Evolutionary conservation across 2,113 vertebrate genomes (phyloP).

Genomic region (Carassius auratus): DNA sequence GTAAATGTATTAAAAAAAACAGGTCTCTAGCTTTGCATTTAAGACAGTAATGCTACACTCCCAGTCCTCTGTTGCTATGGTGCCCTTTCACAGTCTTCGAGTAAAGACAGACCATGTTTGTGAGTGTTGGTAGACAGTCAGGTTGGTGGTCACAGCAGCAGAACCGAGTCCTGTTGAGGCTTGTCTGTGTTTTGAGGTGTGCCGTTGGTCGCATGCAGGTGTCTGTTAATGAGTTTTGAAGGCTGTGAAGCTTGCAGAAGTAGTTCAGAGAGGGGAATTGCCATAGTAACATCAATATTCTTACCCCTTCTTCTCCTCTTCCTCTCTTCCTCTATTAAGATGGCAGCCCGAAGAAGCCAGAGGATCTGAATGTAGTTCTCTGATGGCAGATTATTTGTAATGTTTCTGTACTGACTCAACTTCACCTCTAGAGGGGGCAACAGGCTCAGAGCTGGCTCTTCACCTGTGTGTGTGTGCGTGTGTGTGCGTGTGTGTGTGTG

Average conservation of each 20-base stretch:
- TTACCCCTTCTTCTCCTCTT: constrained; percentile 58
- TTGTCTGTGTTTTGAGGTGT: constrained; percentile 49
- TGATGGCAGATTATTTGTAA: constrained; percentile 20
- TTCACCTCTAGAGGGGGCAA: constrained; percentile 28
- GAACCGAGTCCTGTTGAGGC: constrained; percentile 34
- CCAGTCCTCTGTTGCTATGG: constrained; percentile 11
- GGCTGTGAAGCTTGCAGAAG: constrained; percentile 61
- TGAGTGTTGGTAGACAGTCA: neutral
- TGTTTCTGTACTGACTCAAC: constrained; percentile 34
- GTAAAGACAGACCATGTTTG: neutral
- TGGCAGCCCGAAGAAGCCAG: constrained; percentile 36
- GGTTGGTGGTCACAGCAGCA: constrained; percentile 35
- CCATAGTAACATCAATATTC: constrained; percentile 64
- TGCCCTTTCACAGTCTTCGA: neutral
- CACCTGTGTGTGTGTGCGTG: neutral
- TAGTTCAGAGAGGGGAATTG: constrained; percentile 61
- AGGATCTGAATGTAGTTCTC: constrained; percentile 19
- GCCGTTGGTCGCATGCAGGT: constrained; percentile 50
- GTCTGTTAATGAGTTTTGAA: constrained; percentile 60
- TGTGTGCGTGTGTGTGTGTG: neutral
- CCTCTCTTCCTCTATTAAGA: constrained; percentile 38
- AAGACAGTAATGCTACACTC: constrained; percentile 19
- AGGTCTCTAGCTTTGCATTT: constrained; percentile 22
- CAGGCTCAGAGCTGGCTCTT: constrained; percentile 27
- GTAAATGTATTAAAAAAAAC: constrained; percentile 9